phyloP scores from a whole-genome alignment of 23 tunicate genomes.

The Aplidium turbinatum region DNA sequence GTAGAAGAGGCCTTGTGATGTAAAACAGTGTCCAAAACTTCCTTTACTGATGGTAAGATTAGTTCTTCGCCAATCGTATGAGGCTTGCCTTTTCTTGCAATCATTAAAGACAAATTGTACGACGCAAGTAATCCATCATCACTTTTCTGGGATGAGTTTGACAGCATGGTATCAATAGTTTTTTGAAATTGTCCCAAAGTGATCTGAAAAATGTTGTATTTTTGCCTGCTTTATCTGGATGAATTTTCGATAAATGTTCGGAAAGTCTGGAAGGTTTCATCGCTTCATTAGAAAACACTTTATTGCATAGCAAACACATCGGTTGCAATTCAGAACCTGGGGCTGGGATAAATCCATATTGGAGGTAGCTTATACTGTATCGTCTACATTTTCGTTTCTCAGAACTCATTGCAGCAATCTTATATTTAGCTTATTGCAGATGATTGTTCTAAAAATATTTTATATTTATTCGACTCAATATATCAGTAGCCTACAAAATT shows the following conservation, averaged over 20 bases:
- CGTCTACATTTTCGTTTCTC: too few relatives aligned
- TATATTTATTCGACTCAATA: too few relatives aligned
- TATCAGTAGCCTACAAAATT: too few relatives aligned
- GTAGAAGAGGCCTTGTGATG: constrained; percentile 47
- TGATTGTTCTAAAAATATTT: too few relatives aligned
- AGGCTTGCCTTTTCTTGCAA: constrained; percentile 48
- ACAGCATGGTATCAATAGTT: constrained; percentile 36
- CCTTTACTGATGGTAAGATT: constrained; percentile 50
- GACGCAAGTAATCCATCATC: constrained; percentile 52
- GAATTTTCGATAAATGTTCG: constrained; percentile 41
- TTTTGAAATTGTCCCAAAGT: constrained; percentile 53
- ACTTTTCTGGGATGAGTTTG: constrained; percentile 39
- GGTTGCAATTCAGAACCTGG: constrained; percentile 8
- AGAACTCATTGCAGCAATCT: too few relatives aligned
- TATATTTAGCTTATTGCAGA: too few relatives aligned
- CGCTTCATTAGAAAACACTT: too few relatives aligned
- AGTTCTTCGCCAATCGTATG: constrained; percentile 47
- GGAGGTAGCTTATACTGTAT: background rate
- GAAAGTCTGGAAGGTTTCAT: too few relatives aligned
- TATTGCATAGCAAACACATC: constrained; percentile 19
- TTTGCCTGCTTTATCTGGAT: constrained; percentile 36
- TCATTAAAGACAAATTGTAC: constrained; percentile 42
- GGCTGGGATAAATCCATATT: constrained; percentile 28
- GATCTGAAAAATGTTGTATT: constrained; percentile 31
- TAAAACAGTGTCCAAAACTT: constrained; percentile 45